phyloP scores from a whole-genome alignment of 2,797 vertebrate species.

The Knipowitschia caucasica region DNA sequence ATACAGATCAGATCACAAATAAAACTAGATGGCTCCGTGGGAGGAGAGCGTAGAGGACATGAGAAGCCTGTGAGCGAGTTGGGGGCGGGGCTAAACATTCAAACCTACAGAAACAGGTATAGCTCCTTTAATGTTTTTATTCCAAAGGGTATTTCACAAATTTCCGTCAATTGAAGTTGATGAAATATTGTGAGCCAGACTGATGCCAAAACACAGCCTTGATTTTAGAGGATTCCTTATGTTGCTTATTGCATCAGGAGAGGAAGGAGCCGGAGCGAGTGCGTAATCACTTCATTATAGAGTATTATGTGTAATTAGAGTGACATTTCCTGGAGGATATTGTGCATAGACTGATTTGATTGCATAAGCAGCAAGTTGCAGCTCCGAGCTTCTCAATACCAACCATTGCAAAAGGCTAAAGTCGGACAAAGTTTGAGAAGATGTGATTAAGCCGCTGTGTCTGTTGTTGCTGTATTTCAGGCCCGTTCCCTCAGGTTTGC shows the following conservation, averaged over 20 bases:
- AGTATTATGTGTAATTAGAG: constrained; percentile 3
- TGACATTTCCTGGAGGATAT: constrained; percentile 1
- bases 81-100: too few relatives aligned
- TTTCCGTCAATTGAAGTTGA: constrained; percentile 56
- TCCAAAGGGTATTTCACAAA: constrained; percentile 50
- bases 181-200: constrained; percentile 46
- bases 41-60: too few relatives aligned
- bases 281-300: constrained; percentile 1
- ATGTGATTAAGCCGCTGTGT: not conserved
- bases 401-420: not conserved
- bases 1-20: too few relatives aligned
- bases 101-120: too few relatives aligned
- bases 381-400: not conserved
- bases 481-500: not conserved
- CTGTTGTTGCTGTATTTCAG: not conserved
- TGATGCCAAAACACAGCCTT: constrained; percentile 26
- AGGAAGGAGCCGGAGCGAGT: constrained; percentile 1
- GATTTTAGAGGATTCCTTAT: constrained; percentile 4
- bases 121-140: too few relatives aligned
- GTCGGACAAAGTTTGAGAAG: not conserved
- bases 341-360: constrained; percentile 3
- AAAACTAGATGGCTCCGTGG: too few relatives aligned
- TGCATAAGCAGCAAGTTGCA: not conserved
- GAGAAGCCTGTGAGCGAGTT: too few relatives aligned
- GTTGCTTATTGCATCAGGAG: not conserved